Evolutionary conservation across 2,797 vertebrate genomes (phyloP).

Genomic region (Mormyrops attenuatus): DNA sequence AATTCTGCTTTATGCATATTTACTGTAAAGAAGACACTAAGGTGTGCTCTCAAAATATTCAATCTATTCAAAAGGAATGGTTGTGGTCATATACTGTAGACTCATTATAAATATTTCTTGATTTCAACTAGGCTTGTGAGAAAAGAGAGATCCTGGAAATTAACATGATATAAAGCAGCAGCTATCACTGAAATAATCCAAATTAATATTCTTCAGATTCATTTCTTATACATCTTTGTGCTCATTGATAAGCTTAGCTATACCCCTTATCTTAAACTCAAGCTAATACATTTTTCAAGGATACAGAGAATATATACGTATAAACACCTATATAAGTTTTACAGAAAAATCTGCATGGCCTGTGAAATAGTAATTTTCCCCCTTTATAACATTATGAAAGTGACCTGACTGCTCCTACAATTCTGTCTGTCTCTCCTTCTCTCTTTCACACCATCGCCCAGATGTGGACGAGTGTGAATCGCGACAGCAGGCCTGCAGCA

Average conservation of each 20-base stretch:
- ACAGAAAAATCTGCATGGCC: background rate
- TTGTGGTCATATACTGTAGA: background rate
- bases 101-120: background rate
- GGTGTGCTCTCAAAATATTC: background rate
- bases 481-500: constrained; percentile 55
- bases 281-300: background rate
- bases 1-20: background rate
- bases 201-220: background rate
- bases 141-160: background rate
- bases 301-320: background rate
- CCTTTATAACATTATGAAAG: background rate
- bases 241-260: background rate
- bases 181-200: background rate
- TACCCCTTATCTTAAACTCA: background rate
- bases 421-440: background rate
- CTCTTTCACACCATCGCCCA: constrained; percentile 29
- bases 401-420: background rate
- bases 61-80: background rate
- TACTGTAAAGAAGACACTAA: background rate
- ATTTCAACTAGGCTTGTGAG: background rate
- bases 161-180: background rate
- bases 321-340: background rate
- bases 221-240: background rate
- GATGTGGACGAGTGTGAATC: constrained; percentile 70
- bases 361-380: background rate